A percentile compares a stretch with the other conserved stretches of the same genome.
phyloP scores from a whole-genome alignment of 2,797 vertebrate species.

The Phalanger gymnotis region DNA sequence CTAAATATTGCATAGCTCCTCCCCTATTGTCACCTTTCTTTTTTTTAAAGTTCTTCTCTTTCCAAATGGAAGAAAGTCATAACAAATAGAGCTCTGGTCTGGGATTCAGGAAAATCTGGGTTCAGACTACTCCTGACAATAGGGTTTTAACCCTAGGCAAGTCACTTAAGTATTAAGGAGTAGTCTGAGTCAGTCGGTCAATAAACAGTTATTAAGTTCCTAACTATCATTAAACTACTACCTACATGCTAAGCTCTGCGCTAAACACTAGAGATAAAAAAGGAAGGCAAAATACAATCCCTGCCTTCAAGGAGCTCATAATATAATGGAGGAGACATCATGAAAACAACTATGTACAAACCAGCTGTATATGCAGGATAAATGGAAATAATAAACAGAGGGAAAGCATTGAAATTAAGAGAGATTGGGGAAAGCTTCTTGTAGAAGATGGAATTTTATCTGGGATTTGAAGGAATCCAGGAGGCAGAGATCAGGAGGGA shows the following conservation, averaged over 20 bases:
- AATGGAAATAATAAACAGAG: no score
- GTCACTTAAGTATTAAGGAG: neutral
- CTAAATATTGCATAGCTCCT: neutral
- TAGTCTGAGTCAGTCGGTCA: neutral
- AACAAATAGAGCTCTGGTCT: neutral
- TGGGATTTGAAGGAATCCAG: no score
- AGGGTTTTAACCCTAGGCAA: neutral
- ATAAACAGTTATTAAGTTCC: neutral
- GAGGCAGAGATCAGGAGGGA: no score
- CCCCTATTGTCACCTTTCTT: neutral
- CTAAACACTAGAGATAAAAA: neutral
- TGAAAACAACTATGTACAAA: neutral
- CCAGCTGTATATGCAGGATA: no score
- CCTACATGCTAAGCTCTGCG: neutral
- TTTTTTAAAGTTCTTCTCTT: neutral
- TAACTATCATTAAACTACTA: neutral
- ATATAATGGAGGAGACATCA: neutral
- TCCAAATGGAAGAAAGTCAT: neutral
- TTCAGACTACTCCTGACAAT: neutral
- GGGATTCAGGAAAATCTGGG: neutral
- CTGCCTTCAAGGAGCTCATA: neutral
- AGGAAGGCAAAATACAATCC: neutral
- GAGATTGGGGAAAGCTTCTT: no score
- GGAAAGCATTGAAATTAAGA: no score
- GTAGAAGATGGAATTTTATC: no score